Conservation (phyloP, 2,113 vertebrate genomes). For the Protomyctophum bolini region DNA sequence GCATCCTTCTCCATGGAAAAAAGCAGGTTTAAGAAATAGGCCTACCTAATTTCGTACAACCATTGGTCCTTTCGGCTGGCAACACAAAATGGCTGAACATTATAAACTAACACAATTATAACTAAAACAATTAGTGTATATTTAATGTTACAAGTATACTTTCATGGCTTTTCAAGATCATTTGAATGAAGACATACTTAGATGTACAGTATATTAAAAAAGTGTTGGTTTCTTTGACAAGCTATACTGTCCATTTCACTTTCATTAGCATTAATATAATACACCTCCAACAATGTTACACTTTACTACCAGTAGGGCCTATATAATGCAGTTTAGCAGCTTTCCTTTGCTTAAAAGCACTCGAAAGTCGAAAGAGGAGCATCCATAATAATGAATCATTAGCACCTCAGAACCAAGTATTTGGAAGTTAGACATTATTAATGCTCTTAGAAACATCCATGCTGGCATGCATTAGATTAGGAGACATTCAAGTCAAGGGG, state of each 20-base stretch:
- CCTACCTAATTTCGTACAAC: not conserved
- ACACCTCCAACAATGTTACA: not conserved
- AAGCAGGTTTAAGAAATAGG: slow-evolving; percentile 1
- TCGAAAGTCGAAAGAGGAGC: slow-evolving; percentile 13
- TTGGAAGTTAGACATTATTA: not conserved
- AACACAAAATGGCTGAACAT: slow-evolving; percentile 18
- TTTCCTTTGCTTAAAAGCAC: not conserved
- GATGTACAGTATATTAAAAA: not conserved
- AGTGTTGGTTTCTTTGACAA: slow-evolving; percentile 41
- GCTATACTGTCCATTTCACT: slow-evolving; percentile 10
- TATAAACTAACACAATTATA: not conserved
- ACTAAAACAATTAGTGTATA: not conserved
- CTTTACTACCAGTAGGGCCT: too few species aligned
- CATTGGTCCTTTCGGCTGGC: slow-evolving; percentile 20
- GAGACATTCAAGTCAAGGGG: not conserved
- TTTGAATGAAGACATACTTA: slow-evolving; percentile 7
- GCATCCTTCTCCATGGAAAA: not conserved
- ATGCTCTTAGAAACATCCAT: slow-evolving; percentile 4
- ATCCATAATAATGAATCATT: slow-evolving; percentile 25
- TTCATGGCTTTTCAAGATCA: slow-evolving; percentile 5
- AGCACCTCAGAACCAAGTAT: slow-evolving; percentile 12
- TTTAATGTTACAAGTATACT: slow-evolving; percentile 1
- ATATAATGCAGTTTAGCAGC: not conserved
- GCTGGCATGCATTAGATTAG: not conserved
- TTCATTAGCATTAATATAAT: slow-evolving; percentile 9